Evolutionary conservation across 1,140 invertebrate species (phyloP).

Genomic region (Copidosoma floridanum): DNA sequence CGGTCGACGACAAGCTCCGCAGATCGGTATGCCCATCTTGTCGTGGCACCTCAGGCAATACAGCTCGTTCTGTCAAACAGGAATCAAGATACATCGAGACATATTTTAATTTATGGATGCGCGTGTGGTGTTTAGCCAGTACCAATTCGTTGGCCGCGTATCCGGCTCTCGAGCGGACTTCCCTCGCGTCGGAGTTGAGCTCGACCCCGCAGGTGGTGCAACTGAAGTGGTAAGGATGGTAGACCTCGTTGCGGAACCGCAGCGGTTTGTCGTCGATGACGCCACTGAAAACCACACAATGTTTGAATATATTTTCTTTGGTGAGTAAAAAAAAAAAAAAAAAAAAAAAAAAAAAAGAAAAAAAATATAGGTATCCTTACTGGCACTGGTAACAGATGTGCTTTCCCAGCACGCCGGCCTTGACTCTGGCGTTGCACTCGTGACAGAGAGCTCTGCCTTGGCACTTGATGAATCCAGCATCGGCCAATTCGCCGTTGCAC

Average conservation of each 20-base stretch:
- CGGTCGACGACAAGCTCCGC: slow-evolving; percentile 93
- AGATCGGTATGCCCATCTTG: slow-evolving; percentile 98
- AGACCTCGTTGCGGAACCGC: slow-evolving; percentile 93
- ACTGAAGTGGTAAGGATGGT: slow-evolving; percentile 99
- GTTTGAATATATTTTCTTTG: neutral
- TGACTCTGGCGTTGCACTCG: slow-evolving; percentile 93
- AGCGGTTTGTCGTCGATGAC: slow-evolving; percentile 96
- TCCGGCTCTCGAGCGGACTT: slow-evolving; percentile 87
- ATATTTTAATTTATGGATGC: slow-evolving; percentile 6
- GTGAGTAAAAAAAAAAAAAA: neutral
- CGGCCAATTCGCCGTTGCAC: slow-evolving; percentile 88
- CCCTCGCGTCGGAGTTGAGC: slow-evolving; percentile 86
- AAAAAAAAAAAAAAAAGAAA: slow-evolving; percentile 23
- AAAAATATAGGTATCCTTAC: slow-evolving; percentile 61
- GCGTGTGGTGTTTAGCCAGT: slow-evolving; percentile 25
- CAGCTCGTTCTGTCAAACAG: slow-evolving; percentile 75
- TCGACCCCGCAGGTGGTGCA: slow-evolving; percentile 88
- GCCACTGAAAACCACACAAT: slow-evolving; percentile 69
- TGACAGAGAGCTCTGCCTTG: slow-evolving; percentile 91
- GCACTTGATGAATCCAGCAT: slow-evolving; percentile 96
- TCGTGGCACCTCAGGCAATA: slow-evolving; percentile 98
- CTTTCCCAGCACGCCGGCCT: slow-evolving; percentile 92
- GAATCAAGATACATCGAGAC: slow-evolving; percentile 17
- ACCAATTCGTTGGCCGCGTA: slow-evolving; percentile 89
- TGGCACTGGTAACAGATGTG: slow-evolving; percentile 99